Percentiles rank a stretch among this genome's conserved stretches.
Evolutionary conservation across 2,113 vertebrate species (phyloP).

Genomic region (Corythornis cristatus): DNA sequence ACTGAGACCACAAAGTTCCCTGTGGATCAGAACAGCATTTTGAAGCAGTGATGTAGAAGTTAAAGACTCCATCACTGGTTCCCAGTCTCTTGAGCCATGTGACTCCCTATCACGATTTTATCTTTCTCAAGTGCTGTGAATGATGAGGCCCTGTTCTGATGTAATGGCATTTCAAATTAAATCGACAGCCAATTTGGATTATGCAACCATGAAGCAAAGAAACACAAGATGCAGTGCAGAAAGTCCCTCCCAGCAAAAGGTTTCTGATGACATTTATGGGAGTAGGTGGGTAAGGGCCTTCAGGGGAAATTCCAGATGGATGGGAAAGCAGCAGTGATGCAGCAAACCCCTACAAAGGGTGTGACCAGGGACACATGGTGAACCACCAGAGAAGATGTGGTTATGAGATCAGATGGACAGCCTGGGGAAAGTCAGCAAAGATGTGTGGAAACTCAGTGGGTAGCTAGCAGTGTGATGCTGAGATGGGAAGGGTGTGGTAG

Average conservation of each 20-base stretch:
- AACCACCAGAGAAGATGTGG: slow-evolving; percentile 10
- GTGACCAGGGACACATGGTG: neutral
- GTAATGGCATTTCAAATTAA: neutral
- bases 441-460: slow-evolving; percentile 31
- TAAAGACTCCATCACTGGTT: neutral
- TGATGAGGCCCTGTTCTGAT: neutral
- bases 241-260: neutral
- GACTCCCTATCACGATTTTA: neutral
- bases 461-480: neutral
- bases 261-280: slow-evolving; percentile 3
- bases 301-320: slow-evolving; percentile 54
- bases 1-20: fast-evolving
- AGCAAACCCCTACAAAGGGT: neutral
- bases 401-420: slow-evolving; percentile 40
- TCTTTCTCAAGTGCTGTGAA: neutral
- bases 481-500: slow-evolving; percentile 49
- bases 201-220: neutral
- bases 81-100: slow-evolving; percentile 18
- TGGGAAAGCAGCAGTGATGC: slow-evolving; percentile 16
- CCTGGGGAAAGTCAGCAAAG: neutral
- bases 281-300: slow-evolving; percentile 17
- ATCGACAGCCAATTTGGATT: neutral
- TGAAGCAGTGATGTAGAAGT: neutral
- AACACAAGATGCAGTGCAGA: neutral
- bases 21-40: neutral